Percentiles rank a stretch among this genome's conserved stretches.
Conservation (phyloP, 2,113 vertebrate genomes). For the Ictalurus punctatus region DNA sequence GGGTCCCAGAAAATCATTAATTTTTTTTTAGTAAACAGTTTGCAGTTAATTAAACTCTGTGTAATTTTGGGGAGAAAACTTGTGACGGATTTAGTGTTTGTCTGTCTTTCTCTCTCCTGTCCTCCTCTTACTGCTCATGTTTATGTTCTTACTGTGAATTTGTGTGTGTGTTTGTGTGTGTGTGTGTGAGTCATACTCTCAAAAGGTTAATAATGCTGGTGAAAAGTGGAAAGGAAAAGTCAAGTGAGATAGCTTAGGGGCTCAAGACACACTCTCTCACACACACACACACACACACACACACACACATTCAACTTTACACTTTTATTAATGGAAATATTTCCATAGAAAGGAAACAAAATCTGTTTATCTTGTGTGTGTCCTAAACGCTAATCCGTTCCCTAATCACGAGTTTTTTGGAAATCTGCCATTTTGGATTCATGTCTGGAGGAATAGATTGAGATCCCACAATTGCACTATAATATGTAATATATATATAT, state of each 20-base stretch:
- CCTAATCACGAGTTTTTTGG: neutral
- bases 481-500: neutral
- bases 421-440: too few relatives aligned
- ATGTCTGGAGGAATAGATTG: too few relatives aligned
- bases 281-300: neutral
- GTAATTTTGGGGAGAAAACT: neutral
- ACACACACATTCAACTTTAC: neutral
- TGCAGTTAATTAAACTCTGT: neutral
- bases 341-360: neutral
- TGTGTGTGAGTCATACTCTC: constrained; percentile 34
- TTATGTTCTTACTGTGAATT: constrained; percentile 30
- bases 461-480: too few relatives aligned
- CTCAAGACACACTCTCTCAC: neutral
- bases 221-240: constrained; percentile 72
- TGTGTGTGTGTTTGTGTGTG: constrained; percentile 24
- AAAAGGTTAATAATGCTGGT: constrained; percentile 75
- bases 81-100: neutral
- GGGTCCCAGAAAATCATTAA: neutral
- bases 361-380: neutral
- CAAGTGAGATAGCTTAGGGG: constrained; percentile 70
- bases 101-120: neutral
- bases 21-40: neutral
- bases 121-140: neutral
- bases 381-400: neutral
- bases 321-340: neutral